These are phyloP conservation scores for Papilio aristodemus DNA, from an alignment of 1,140 invertebrate species.

Conservation along the genomic window DNA sequence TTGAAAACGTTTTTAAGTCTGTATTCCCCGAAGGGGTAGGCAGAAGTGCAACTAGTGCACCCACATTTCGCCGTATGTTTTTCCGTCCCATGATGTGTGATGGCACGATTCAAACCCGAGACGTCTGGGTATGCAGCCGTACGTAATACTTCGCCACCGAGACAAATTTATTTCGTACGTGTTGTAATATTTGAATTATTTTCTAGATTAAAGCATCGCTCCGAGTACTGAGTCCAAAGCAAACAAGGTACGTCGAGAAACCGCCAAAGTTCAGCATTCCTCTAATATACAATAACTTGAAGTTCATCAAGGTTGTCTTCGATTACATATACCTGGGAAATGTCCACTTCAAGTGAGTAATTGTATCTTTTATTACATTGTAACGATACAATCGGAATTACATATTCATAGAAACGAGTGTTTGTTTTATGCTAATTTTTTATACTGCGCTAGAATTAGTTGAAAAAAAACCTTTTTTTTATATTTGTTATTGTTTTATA, in stretches of 20 bases:
- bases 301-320: constrained; percentile 67
- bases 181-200: constrained; percentile 4
- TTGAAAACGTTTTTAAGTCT: too few relatives aligned
- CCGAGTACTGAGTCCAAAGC: constrained; percentile 64
- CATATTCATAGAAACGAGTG: background rate
- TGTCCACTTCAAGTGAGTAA: constrained; percentile 68
- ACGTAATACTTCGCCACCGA: background rate
- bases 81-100: too few relatives aligned
- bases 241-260: constrained; percentile 66
- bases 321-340: constrained; percentile 56
- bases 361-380: constrained; percentile 36
- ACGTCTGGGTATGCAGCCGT: too few relatives aligned
- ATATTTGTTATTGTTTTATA: background rate
- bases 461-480: background rate
- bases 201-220: constrained; percentile 74
- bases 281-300: constrained; percentile 67
- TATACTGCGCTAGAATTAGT: too few relatives aligned
- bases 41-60: too few relatives aligned
- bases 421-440: too few relatives aligned
- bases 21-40: too few relatives aligned
- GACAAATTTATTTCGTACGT: constrained; percentile 6
- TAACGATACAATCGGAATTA: constrained; percentile 22
- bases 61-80: too few relatives aligned
- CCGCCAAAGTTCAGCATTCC: constrained; percentile 69
- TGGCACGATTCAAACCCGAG: too few relatives aligned